Conservation (phyloP, 2,888 invertebrate species). For the Tiliacea citrago region DNA sequence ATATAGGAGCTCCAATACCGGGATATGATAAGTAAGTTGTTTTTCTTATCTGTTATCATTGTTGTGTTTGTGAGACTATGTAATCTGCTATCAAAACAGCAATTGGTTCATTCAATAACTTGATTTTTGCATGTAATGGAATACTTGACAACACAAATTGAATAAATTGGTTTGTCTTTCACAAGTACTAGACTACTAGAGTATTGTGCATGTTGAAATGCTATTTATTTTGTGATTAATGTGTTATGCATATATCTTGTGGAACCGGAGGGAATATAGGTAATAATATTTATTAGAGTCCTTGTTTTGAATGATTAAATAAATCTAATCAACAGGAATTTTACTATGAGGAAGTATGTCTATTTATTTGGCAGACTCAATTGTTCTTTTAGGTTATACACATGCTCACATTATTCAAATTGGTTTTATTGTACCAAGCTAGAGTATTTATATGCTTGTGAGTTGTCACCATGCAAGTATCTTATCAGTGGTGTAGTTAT, state of each 20-base stretch:
- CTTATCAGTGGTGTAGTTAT: not conserved
- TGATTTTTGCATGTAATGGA: conserved; percentile 47
- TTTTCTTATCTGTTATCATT: conserved; percentile 35
- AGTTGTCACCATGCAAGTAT: not conserved
- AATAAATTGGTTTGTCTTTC: conserved; percentile 43
- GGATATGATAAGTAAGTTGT: conserved; percentile 83
- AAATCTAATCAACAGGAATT: not conserved
- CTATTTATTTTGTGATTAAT: conserved; percentile 39
- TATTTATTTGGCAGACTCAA: conserved; percentile 21
- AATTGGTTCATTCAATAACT: conserved; percentile 41
- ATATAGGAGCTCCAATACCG: conserved; percentile 78
- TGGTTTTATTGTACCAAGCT: conserved; percentile 2
- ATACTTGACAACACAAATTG: conserved; percentile 32
- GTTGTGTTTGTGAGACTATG: conserved; percentile 28
- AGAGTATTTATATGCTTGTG: conserved; percentile 2
- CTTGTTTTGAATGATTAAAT: conserved; percentile 4
- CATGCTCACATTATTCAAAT: conserved; percentile 46
- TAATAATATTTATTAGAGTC: conserved; percentile 2
- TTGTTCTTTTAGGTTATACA: conserved; percentile 60
- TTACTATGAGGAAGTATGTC: conserved; percentile 28
- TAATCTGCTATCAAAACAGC: conserved; percentile 36
- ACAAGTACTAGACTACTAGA: conserved; percentile 16
- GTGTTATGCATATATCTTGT: conserved; percentile 9
- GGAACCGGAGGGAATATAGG: not conserved
- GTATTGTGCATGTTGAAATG: conserved; percentile 51